phyloP scores from a whole-genome alignment of 1,140 invertebrate genomes.

The Heliconius hewitsoni region DNA sequence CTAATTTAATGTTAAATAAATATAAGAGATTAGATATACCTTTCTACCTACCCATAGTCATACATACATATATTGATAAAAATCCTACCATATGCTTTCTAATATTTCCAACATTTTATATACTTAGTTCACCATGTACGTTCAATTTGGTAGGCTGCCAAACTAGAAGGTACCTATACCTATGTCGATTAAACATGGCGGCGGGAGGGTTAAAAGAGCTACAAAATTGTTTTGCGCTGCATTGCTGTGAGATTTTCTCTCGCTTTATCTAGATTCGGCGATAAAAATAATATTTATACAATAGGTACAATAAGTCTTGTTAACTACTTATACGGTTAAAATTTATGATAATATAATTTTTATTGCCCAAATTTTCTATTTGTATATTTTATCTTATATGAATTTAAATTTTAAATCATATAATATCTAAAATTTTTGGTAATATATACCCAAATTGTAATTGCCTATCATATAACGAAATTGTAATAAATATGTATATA shows the following conservation, averaged over 20 bases:
- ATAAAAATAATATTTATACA: conserved; percentile 5
- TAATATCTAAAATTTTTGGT: no score
- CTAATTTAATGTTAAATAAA: no score
- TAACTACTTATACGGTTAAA: no score
- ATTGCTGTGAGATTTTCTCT: background rate
- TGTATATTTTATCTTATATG: no score
- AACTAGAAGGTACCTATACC: conserved; percentile 21
- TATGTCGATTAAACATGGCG: conserved; percentile 31
- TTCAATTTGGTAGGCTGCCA: conserved; percentile 36
- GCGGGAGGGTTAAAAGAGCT: conserved; percentile 16
- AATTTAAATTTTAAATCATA: no score
- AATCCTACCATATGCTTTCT: background rate
- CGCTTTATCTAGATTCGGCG: conserved; percentile 1
- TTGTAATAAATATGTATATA: background rate
- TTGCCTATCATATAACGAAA: no score
- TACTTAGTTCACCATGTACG: conserved; percentile 7
- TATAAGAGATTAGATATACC: no score
- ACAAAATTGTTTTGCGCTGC: conserved; percentile 12
- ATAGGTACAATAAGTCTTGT: background rate
- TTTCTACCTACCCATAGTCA: no score
- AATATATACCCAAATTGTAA: no score
- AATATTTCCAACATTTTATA: background rate
- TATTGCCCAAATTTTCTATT: no score
- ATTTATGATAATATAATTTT: no score
- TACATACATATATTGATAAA: background rate